Evolutionary conservation across 2,797 vertebrate species (phyloP), one percentile per base, ranked within the genome.

Genomic region (Sternarchorhynchus goeldii): DNA sequence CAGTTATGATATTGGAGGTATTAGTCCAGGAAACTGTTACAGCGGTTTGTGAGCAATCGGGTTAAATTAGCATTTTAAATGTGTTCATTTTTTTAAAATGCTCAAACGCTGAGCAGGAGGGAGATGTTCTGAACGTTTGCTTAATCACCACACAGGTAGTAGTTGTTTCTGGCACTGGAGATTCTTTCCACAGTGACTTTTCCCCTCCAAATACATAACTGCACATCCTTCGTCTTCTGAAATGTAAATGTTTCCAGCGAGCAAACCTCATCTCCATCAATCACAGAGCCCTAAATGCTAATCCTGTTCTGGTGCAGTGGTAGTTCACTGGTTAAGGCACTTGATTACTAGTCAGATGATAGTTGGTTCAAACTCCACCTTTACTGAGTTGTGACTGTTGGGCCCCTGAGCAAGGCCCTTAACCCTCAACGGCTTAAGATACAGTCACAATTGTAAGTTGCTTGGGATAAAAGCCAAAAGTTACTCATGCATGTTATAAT

Each of bases 191-290:
- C 50, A 45, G 34, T 0, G 4, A 34, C 62, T 32, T 56, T 72
- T 6, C 4, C 20, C 21, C 1, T 31, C 17, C n/a, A 41, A 70
- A 50, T 63, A 56, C 56, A 63, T 31, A 79, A 59, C 10, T 18
- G 31, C 17, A 4, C 2, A 21, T 62, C 5, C 50, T 68, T 77
- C 32, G 16, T 32, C 53, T 64, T 34, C 69, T 81, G 57, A 16
- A 1, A 20, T 41, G 32, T 45, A 58, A 62, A 18, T 6, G 39
- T 16, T 74, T 75, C 39, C 62, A 32, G 8, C n/a, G 7, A 20
- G 17, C 6, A 39, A 55, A 58, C 20, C 34, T n/a, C 0, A 6
- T 31, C 7, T 29, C 45, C 29, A 77, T 64, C 41, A 6, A 71
- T 32, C 25, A 6, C 25, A 20, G 50, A 16, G 65, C 5, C 41